Base-by-base conservation (phyloP, 2,113 vertebrate species). In the Hiodon tergisus region DNA sequence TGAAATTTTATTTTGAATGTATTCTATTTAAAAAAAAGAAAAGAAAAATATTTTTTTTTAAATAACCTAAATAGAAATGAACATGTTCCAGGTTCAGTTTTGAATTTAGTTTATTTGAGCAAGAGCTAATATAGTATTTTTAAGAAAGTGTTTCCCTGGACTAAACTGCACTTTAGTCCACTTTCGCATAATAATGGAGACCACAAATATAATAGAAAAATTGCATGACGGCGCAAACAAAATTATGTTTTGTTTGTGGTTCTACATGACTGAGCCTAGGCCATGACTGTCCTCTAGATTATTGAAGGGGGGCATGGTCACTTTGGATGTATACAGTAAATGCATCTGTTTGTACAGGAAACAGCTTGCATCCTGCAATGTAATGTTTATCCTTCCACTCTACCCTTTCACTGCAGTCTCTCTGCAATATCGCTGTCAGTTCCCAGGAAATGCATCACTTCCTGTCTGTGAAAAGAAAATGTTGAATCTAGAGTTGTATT, bases 281-380 rank as follows among this genome's bases (percentile, higher is more conserved):
- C 72, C 72, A 63, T 72, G 14, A 54, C 50, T 65, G n/a, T 47
- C 9, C 53, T 73, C 54, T 73, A 71, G 73, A 78, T 81, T 80
- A 77, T 67, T 71, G 75, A 76, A 51, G 13, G 69, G 75, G 52
- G 75, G 82, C 76, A 80, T 73, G 74, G 65, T 78, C 73, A 73
- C 72, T 77, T 60, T 67, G 69, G 60, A 82, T 76, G 84, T 75
- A 78, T 75, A 77, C 78, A 72, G 81, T 75, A 80, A 78, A 75
- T 81, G 86, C 86, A 91, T 90, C 88, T 90, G 88, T 86, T 87
- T 82, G 78, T 84, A 83, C 87, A 89, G 89, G 90, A 91, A 91
- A 88, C 89, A 88, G 86, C 88, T 81, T 86, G 83, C 84, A 89
- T 88, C 86, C 85, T 88, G 85, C 84, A 86, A 79, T 53, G 79